phyloP scores from a whole-genome alignment of 2,113 vertebrate genomes.

The Macroglossus sobrinus region DNA sequence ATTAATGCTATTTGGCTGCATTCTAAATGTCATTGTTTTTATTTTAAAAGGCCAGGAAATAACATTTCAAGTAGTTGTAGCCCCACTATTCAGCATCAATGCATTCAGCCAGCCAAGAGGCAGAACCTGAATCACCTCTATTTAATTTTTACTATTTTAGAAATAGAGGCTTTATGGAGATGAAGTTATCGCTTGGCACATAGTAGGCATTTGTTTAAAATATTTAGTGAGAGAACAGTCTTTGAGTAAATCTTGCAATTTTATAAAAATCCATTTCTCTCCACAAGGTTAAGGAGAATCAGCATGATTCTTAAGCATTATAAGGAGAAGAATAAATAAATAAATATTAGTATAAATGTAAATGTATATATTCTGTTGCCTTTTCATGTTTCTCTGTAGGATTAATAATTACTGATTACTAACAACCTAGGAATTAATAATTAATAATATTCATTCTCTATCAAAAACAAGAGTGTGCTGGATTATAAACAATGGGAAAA shows the following conservation, averaged over 20 bases:
- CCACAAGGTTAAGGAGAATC: background rate
- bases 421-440: background rate
- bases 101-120: background rate
- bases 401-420: background rate
- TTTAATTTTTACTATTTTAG: background rate
- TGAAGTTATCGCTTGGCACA: background rate
- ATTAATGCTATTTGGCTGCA: conserved; percentile 44
- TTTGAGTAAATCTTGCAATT: background rate
- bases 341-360: background rate
- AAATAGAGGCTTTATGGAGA: background rate
- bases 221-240: background rate
- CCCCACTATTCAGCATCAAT: background rate
- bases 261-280: background rate
- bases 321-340: background rate
- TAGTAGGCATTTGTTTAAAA: background rate
- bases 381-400: background rate
- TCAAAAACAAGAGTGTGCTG: background rate
- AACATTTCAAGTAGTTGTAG: conserved; percentile 53
- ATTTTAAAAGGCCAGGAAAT: conserved; percentile 55
- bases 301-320: background rate
- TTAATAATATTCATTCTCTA: background rate
- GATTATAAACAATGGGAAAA: background rate
- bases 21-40: conserved; percentile 66
- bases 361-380: background rate
- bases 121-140: background rate